Base-by-base conservation (phyloP, 2,797 vertebrate species). In the Hemibagrus guttatus region DNA sequence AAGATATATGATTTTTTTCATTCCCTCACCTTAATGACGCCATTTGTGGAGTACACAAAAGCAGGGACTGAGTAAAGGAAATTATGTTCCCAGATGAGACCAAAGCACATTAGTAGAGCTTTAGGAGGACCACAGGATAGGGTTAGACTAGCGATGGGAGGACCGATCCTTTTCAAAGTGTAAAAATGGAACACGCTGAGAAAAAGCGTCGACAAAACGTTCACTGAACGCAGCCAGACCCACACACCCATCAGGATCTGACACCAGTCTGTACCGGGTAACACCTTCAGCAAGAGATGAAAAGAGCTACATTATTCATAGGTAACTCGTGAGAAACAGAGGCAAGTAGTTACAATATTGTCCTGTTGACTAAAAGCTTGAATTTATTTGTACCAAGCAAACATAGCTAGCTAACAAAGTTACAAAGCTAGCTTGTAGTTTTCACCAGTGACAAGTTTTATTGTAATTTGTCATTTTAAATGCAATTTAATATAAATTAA, bases 201-300 rank as follows among this genome's bases (percentile, higher is more conserved):
- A 85, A 94, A 95, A 61, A 96, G 92, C 0, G 95, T 96, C 0
- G 95, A 96, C 96, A 96, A 97, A 58, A 95, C 95, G 2, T 95
- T 96, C 58, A 94, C 95, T 0, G 95, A 94, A 46, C 96, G 95
- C 71, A 96, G 86, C 94, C 96, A 95, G 89, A 97, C 95, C 95
- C 96, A 96, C 52, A 95, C 17, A 3, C 94, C 95, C 96, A 96
- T 97, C 87, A 96, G 92, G 21, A 96, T 31, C 79, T 92, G 94
- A 87, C 96, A 96, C 92, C 93, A 95, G 28, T 86, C 85, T 81
- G 86, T 93, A 75, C 49, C 61, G 93, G 94, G 3, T 91, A 92
- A 87, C 91, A 94, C n/a, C 96, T 87, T 92, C 93, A 86, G 54
- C n/a, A 63, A 31, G 12, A 80, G 16, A 84, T 1, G 28, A 64